phyloP scores from a whole-genome alignment of 2,888 invertebrate species.

The Abscondita cerata region DNA sequence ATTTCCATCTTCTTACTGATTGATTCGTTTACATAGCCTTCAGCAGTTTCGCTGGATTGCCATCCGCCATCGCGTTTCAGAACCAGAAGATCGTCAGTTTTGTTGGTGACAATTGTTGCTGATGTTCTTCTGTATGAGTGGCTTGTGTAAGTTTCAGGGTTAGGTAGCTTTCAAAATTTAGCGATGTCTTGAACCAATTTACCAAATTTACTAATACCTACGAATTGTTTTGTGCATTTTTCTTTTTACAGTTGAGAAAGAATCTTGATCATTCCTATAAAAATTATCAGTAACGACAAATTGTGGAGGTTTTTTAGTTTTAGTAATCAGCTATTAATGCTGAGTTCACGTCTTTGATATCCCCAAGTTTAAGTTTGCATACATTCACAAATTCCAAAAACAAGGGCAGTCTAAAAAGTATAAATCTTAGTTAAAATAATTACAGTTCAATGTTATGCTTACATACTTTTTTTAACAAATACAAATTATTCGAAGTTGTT shows the following conservation, averaged over 20 bases:
- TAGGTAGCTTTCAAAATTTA: background rate
- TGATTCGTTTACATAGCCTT: background rate
- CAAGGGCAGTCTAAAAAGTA: no score
- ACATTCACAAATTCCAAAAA: no score
- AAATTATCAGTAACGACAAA: background rate
- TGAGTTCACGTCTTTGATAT: background rate
- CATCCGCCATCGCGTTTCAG: no score
- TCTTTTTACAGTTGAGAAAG: background rate
- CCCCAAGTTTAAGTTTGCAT: background rate
- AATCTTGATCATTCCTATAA: background rate
- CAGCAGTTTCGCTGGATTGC: background rate
- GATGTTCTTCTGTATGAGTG: background rate
- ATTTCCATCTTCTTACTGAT: background rate
- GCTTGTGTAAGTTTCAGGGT: background rate
- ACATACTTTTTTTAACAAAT: background rate
- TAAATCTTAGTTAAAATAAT: no score
- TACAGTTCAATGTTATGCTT: background rate
- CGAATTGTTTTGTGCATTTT: background rate
- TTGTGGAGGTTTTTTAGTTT: background rate
- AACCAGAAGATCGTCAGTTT: background rate
- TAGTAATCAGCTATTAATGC: background rate
- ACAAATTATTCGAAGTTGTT: background rate
- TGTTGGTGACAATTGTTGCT: background rate
- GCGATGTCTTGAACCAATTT: background rate
- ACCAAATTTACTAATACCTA: background rate